Percentiles rank a stretch among this genome's conserved stretches.
Evolutionary conservation across 1,140 invertebrate genomes (phyloP).

Genomic region (Apolygus lucorum): DNA sequence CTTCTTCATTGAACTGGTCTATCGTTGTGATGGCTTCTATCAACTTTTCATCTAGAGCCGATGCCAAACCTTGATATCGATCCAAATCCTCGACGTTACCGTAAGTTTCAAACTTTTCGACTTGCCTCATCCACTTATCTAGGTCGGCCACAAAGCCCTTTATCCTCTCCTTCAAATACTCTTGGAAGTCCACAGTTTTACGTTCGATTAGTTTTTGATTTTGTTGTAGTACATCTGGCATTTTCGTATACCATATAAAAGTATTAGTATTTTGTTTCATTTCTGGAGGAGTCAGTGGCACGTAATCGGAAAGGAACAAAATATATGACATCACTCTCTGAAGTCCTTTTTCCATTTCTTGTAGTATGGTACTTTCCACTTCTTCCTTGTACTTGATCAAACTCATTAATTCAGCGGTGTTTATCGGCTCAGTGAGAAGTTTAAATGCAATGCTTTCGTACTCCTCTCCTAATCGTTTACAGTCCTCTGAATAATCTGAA

Average conservation of each 20-base stretch:
- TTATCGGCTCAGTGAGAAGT: conserved; percentile 64
- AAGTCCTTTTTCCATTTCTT: conserved; percentile 66
- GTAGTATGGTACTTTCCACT: conserved; percentile 59
- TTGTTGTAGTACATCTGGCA: conserved; percentile 72
- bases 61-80: conserved; percentile 75
- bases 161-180: conserved; percentile 56
- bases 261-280: conserved; percentile 78
- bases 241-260: conserved; percentile 70
- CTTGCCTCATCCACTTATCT: conserved; percentile 65
- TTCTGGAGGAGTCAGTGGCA: conserved; percentile 65
- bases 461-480: conserved; percentile 75
- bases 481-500: conserved; percentile 65
- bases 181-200: conserved; percentile 82
- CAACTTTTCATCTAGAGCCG: conserved; percentile 59
- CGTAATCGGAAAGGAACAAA: conserved; percentile 70
- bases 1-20: conserved; percentile 86
- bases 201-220: conserved; percentile 66
- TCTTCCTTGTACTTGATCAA: conserved; percentile 67
- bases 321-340: conserved; percentile 50
- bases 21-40: conserved; percentile 66
- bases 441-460: conserved; percentile 74
- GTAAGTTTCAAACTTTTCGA: conserved; percentile 79
- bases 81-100: conserved; percentile 78
- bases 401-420: conserved; percentile 77
- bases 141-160: conserved; percentile 71